Base-by-base conservation (phyloP, 2,113 vertebrate species). In the Lagopus leucura region DNA sequence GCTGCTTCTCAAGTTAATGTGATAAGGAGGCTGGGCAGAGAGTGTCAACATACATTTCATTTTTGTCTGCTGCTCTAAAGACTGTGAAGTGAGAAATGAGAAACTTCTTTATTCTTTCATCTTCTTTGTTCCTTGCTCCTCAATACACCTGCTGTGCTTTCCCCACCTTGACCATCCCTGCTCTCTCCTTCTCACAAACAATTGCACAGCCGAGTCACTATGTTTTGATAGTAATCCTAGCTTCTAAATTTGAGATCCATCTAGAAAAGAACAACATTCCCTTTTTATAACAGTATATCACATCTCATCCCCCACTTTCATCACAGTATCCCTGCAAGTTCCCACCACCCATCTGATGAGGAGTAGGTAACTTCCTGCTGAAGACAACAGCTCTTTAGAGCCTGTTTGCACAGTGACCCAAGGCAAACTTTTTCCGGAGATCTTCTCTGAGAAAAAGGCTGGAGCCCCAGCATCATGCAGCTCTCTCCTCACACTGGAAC, bases 261-360 rank as follows among this genome's bases (percentile, higher is more conserved):
- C 91, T 84, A 93, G 79, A 95, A 94, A 92, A 95, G 88, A 95
- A 95, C 88, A 95, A 75, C 92, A 82, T 92, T 93, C 85, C 52
- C 80, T 85, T 94, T 94, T 94, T 91, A 75, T 90, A 95, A 93
- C 94, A 93, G 83, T 65, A 86, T 95, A 96, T 95, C 88, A 92
- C 94, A 91, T 95, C 92, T 93, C 91, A 96, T 93, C 95, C 88
- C 78, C 88, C 95, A 91, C 87, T 92, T 94, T 89, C 82, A 93
- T 88, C 89, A 72, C 89, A 78, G 45, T 54, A 88, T 89, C 92
- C 90, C 58, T 74, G 86, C 70, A 34, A 94, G 52, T 93, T 90
- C 76, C 67, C 81, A 64, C 88, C 43, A 88, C 63, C 89, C 81
- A 89, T 94, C 79, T 90, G 94, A 83, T 63, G 58, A 95, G 69